A percentile compares a stretch with the other conserved stretches of the same genome.
These are phyloP conservation scores for Hemaris fuciformis DNA, from an alignment of 2,888 invertebrate genomes.

Conservation along the genomic window DNA sequence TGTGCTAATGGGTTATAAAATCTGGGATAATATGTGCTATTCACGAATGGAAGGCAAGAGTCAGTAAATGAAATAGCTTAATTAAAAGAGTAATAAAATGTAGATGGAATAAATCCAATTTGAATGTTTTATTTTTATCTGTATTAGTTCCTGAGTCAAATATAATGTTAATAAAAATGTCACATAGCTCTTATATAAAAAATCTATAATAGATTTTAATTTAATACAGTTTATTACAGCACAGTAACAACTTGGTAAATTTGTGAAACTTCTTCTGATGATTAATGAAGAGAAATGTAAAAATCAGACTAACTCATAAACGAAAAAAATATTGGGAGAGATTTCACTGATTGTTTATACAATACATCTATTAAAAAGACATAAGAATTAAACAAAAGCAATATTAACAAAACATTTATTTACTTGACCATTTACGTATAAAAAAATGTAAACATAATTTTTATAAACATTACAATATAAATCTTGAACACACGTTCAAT, in stretches of 20 bases:
- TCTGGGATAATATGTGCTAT: background rate
- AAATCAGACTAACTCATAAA: too few relatives aligned
- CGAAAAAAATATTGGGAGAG: too few relatives aligned
- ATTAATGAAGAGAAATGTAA: too few relatives aligned
- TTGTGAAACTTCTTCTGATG: too few relatives aligned
- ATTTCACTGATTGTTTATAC: too few relatives aligned
- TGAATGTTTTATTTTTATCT: background rate
- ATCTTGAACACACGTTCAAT: constrained; percentile 8
- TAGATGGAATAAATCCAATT: background rate
- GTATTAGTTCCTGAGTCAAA: too few relatives aligned
- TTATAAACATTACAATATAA: constrained; percentile 14
- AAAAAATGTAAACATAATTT: constrained; percentile 37
- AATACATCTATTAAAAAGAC: background rate
- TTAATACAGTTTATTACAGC: too few relatives aligned
- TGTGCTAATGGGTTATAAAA: background rate
- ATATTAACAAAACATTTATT: constrained; percentile 40
- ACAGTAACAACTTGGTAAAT: too few relatives aligned
- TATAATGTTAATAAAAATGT: too few relatives aligned
- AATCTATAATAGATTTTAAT: too few relatives aligned
- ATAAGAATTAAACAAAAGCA: background rate
- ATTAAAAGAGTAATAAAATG: background rate
- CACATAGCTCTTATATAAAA: too few relatives aligned
- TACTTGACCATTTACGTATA: constrained; percentile 35
- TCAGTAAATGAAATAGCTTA: background rate
- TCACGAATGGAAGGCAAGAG: background rate